These are phyloP conservation scores for Megalops atlanticus DNA, from an alignment of 2,113 vertebrate genomes.

Conservation along the genomic window DNA sequence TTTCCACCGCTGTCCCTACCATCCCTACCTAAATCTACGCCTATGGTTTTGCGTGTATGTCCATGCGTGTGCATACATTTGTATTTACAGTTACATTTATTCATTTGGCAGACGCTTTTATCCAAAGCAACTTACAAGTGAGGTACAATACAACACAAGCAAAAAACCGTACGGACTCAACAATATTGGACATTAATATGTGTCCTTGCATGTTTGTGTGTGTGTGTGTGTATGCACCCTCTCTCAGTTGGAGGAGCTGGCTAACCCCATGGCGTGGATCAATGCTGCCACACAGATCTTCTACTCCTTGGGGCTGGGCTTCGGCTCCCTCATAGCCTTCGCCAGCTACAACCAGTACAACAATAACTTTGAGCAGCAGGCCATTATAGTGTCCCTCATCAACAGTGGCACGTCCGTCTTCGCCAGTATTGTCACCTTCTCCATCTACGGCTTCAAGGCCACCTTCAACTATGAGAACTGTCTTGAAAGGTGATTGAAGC, in stretches of 20 bases:
- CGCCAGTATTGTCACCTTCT: conserved; percentile 86
- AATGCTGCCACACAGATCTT: conserved; percentile 93
- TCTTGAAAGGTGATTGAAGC: conserved; percentile 75
- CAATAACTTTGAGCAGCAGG: conserved; percentile 87
- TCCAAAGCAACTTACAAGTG: too few species aligned
- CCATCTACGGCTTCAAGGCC: conserved; percentile 95
- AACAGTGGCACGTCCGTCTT: conserved; percentile 91
- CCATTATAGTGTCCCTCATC: conserved; percentile 80
- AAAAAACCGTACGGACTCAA: too few species aligned
- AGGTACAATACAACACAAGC: too few species aligned
- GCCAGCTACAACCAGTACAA: conserved; percentile 88
- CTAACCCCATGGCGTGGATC: conserved; percentile 85
- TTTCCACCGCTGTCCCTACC: too few species aligned
- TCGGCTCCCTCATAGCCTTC: conserved; percentile 89
- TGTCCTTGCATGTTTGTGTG: background rate
- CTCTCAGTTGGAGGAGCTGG: conserved; percentile 81
- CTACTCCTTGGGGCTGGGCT: conserved; percentile 91
- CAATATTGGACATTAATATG: background rate
- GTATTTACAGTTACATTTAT: background rate
- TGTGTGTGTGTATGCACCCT: background rate
- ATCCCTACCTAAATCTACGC: too few species aligned
- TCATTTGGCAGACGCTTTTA: too few species aligned
- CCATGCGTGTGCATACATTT: background rate
- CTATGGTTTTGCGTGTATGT: background rate
- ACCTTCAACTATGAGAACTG: conserved; percentile 89